Evolutionary conservation across 2,888 invertebrate genomes (phyloP), one percentile per base, ranked within the genome.

Genomic region (Disparrhopalites patrizii): DNA sequence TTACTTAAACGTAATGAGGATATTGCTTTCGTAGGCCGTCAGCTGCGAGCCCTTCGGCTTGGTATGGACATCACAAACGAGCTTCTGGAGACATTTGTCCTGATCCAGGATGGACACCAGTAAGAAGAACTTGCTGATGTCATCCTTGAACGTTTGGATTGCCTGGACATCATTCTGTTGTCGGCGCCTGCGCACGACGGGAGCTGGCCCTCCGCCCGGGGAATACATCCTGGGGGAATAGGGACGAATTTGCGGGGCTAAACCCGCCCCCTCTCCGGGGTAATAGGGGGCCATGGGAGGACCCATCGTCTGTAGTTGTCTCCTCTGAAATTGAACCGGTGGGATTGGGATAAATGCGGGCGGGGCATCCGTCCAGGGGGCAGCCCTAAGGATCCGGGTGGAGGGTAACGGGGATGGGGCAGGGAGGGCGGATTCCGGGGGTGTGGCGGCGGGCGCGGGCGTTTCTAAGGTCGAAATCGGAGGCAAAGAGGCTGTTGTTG

Each of bases 1-100:
- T 73, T 68, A 73, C 73, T 69, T 73, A 67, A 73, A 73, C 40
- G 73, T 72, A 10, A 72, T 66, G 20, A 73, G 56, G 52, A 73
- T 73, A 66, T 73, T 72, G 15, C 62, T 51, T 61, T 73, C 73
- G 61, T 73, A 73, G 25, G 70, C 61, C 1, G 66, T 71, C 52
- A 73, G 50, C 3, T 43, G 30, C 20, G 40, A 60, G n/a, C 68
- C 70, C 31, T 65, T 64, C 28, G 65, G 60, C 54, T 68, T 71
- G 2, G 73, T 68, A 40, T 73, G 73, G 13, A 73, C 73, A 65
- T 74, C 74, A 65, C 74, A 74, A 10, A 74, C 74, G 38, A 74
- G 58, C 65, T 74, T 74, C 56, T 71, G 71, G 27, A 74, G 43
- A 52, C 74, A 74, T 28, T 67, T 68, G 57, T 74, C 72, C 52